Evolutionary conservation across 2,888 invertebrate species (phyloP).

Genomic region (Furcula furcula): DNA sequence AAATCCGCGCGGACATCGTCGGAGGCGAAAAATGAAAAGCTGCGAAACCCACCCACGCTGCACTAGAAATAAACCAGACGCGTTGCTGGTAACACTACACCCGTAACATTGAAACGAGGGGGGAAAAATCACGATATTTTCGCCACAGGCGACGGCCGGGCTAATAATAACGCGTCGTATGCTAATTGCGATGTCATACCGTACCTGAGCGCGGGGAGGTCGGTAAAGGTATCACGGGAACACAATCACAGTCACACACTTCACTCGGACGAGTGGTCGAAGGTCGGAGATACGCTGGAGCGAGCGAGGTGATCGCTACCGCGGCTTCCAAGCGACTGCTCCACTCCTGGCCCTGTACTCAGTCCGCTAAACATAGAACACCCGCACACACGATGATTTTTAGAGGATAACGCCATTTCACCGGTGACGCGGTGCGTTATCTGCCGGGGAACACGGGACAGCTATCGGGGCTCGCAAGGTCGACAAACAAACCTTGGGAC

Average conservation of each 20-base stretch:
- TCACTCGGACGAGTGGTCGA: slow-evolving; percentile 77
- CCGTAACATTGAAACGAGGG: slow-evolving; percentile 58
- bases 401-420: slow-evolving; percentile 61
- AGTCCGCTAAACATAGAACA: slow-evolving; percentile 65
- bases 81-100: slow-evolving; percentile 71
- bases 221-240: slow-evolving; percentile 48
- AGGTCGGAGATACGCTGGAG: slow-evolving; percentile 68
- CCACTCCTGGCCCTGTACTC: slow-evolving; percentile 40
- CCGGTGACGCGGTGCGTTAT: slow-evolving; percentile 39
- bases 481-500: slow-evolving; percentile 61
- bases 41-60: slow-evolving; percentile 60
- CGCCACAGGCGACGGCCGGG: slow-evolving; percentile 33
- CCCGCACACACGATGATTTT: slow-evolving; percentile 38
- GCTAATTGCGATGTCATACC: slow-evolving; percentile 28
- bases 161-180: slow-evolving; percentile 42
- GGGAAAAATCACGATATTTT: slow-evolving; percentile 43
- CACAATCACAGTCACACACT: slow-evolving; percentile 78
- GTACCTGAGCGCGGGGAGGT: slow-evolving; percentile 44
- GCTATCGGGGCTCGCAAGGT: slow-evolving; percentile 57
- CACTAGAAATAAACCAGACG: slow-evolving; percentile 73
- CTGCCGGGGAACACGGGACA: slow-evolving; percentile 27
- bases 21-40: slow-evolving; percentile 45
- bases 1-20: slow-evolving; percentile 29
- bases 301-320: slow-evolving; percentile 72
- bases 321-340: slow-evolving; percentile 77